Base-by-base conservation (phyloP, 2,113 vertebrate genomes). In the Agelaius tricolor region DNA sequence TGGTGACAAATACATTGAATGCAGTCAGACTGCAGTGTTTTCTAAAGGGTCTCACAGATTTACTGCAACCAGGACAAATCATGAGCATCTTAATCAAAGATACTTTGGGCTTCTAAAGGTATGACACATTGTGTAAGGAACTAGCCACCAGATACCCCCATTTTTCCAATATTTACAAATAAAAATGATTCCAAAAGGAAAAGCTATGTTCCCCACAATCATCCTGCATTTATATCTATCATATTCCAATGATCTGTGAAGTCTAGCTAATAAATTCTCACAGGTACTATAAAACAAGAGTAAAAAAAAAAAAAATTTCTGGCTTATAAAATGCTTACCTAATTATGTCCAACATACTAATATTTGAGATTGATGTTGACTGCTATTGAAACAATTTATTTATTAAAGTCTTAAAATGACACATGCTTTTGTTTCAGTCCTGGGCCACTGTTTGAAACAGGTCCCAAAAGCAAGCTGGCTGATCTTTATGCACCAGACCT, bases 41-140 rank as follows among this genome's bases (percentile, higher is more conserved):
- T 75, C 43, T 46, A 31, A 77, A 73, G 33, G 3, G 6, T 49
- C 20, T 55, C 30, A 23, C 4, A 55, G 20, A 73, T 75, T 84
- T 63, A 74, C 12, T 69, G 22, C 27, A 84, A 37, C 11, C 63
- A 43, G 35, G 73, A 58, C 22, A 69, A 85, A 44, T 7, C 3
- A 37, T 7, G 15, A 86, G 2, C 9, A 18, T 31, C 9, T 77
- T 69, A 69, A 86, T 9, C 35, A 63, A 49, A 9, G 4, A 16
- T 80, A 8, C 11, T 39, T 69, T 35, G 2, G 2, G 6, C 24
- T 76, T 59, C 63, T 61, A 54, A 72, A 37, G 7, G 12, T 41
- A 46, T 31, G 22, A 43, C 44, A 68, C 0, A 0, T 0, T 51
- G 39, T 18, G 8, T 49, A 59, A 79, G 12, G 21, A 68, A 43